These are phyloP conservation scores for Wiebesia pumilae DNA, from an alignment of 1,140 invertebrate genomes.

Conservation along the genomic window DNA sequence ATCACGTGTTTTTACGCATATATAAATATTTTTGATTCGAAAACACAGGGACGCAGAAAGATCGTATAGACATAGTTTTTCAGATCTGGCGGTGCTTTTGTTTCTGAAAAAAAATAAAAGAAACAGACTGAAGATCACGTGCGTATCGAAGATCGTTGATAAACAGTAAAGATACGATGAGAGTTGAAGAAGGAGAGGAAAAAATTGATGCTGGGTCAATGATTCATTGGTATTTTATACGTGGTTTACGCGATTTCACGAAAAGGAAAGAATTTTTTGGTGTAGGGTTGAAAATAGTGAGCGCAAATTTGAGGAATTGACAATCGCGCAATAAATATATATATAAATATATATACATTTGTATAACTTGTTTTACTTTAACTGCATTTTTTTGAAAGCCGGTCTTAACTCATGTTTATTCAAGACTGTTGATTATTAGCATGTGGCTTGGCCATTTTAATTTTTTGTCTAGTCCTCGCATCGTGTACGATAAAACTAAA, in stretches of 20 bases:
- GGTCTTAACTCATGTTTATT: conserved; percentile 24
- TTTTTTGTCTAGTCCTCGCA: not conserved
- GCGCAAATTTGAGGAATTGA: conserved; percentile 23
- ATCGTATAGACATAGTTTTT: not conserved
- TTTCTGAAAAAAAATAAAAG: not conserved
- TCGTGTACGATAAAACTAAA: not conserved
- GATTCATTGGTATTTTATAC: not conserved
- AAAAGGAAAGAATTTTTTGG: conserved; percentile 6
- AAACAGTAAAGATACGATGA: not conserved
- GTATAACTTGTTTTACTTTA: not conserved
- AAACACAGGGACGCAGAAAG: not conserved
- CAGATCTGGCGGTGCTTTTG: no score
- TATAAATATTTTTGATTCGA: not conserved
- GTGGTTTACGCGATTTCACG: not conserved
- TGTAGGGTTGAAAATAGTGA: conserved; percentile 18
- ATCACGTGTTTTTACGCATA: not conserved
- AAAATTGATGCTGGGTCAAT: not conserved
- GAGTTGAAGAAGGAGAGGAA: not conserved
- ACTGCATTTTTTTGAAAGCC: conserved; percentile 16
- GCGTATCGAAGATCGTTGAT: not conserved
- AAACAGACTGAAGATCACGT: not conserved
- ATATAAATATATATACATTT: no score
- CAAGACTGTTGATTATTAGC: conserved; percentile 10
- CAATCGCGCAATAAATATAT: not conserved
- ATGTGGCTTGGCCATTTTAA: conserved; percentile 7